Evolutionary conservation across 2,797 vertebrate species (phyloP).

Genomic region (Sardinella longiceps): DNA sequence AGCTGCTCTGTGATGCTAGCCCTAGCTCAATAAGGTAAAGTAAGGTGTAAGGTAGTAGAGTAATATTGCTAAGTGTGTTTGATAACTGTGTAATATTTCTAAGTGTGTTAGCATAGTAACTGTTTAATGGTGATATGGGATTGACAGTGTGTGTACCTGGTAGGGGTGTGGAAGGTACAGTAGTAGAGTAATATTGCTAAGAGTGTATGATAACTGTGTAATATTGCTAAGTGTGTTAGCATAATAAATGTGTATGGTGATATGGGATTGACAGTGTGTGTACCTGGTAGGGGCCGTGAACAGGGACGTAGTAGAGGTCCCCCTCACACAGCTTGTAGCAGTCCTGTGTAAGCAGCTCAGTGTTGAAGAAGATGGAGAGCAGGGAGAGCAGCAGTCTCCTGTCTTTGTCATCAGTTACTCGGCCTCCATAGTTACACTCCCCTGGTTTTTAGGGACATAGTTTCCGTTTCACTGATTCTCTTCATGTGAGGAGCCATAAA

Average conservation of each 20-base stretch:
- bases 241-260: not conserved
- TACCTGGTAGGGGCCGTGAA: conserved; percentile 85
- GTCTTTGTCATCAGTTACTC: conserved; percentile 96
- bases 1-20: too few relatives aligned
- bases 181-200: too few relatives aligned
- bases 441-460: conserved; percentile 65
- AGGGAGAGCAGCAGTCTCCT: conserved; percentile 89
- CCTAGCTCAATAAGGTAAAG: too few relatives aligned
- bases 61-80: not conserved
- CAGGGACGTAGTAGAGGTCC: conserved; percentile 81
- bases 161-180: too few relatives aligned
- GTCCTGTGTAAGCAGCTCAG: conserved; percentile 80
- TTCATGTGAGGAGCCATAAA: not conserved
- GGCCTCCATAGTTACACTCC: conserved; percentile 95
- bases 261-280: conserved; percentile 21
- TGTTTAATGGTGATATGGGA: not conserved
- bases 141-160: conserved; percentile 30
- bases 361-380: conserved; percentile 85
- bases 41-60: too few relatives aligned
- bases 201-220: too few relatives aligned
- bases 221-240: not conserved
- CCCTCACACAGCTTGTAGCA: conserved; percentile 79
- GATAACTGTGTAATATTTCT: not conserved
- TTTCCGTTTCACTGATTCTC: too few relatives aligned
- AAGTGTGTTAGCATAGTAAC: not conserved